Evolutionary conservation across 2,797 vertebrate genomes (phyloP).

Genomic region (Rhabdophis nuchalis): DNA sequence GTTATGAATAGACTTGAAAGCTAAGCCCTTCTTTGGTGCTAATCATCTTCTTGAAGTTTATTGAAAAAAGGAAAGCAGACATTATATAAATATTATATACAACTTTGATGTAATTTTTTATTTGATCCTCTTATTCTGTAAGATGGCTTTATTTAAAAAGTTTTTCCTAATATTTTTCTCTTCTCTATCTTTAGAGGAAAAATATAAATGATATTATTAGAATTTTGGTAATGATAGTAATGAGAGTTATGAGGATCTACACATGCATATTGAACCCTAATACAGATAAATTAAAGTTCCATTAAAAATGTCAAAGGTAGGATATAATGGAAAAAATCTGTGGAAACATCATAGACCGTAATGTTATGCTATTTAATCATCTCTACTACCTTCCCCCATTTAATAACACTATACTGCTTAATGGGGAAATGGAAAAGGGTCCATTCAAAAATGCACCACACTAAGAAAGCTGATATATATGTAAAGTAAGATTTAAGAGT

Average conservation of each 20-base stretch:
- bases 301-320: not conserved
- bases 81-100: not conserved
- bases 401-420: not conserved
- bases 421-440: conserved; percentile 16
- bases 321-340: conserved; percentile 20
- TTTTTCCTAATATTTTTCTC: not conserved
- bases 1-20: not conserved
- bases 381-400: conserved; percentile 44
- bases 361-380: conserved; percentile 53
- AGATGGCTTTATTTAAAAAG: not conserved
- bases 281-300: not conserved
- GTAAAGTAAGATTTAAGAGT: not conserved
- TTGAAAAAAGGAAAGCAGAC: not conserved
- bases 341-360: conserved; percentile 44
- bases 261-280: not conserved
- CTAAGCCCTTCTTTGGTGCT: not conserved
- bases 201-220: not conserved
- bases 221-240: not conserved
- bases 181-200: not conserved
- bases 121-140: not conserved
- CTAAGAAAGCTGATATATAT: not conserved
- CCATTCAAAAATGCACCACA: not conserved
- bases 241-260: not conserved
- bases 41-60: not conserved
- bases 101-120: not conserved